These are phyloP conservation scores for Brenthis hecate DNA, from an alignment of 2,888 invertebrate genomes.

Conservation along the genomic window DNA sequence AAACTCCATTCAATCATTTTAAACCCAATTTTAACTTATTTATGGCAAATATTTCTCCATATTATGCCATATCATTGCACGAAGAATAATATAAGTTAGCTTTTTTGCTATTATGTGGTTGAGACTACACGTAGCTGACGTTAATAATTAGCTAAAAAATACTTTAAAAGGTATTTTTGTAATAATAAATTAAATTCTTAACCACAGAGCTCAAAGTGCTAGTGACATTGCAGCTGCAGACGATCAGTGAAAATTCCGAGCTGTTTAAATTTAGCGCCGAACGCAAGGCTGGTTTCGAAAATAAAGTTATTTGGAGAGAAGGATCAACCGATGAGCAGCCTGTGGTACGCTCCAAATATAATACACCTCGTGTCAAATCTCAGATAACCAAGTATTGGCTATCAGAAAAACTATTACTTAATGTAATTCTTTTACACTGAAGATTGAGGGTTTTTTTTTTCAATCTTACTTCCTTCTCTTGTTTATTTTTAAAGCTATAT, in stretches of 20 bases:
- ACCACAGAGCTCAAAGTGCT: conserved; percentile 68
- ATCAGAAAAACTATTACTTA: background rate
- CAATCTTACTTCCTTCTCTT: too few species aligned
- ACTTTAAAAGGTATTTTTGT: background rate
- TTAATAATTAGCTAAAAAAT: too few species aligned
- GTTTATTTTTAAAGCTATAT: too few species aligned
- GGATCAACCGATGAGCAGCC: conserved; percentile 54
- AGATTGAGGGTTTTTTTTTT: too few species aligned
- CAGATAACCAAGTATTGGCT: background rate
- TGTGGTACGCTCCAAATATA: conserved; percentile 34
- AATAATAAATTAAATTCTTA: conserved; percentile 1
- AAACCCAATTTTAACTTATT: too few species aligned
- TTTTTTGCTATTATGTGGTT: too few species aligned
- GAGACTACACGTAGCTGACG: too few species aligned
- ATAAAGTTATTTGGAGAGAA: conserved; percentile 89
- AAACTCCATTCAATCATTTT: too few species aligned
- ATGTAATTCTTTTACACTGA: too few species aligned
- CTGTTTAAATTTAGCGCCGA: conserved; percentile 88
- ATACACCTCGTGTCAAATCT: background rate
- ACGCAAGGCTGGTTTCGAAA: conserved; percentile 82
- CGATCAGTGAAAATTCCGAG: conserved; percentile 85
- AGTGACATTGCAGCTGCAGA: conserved; percentile 66
- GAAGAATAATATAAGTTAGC: too few species aligned
- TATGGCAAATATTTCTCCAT: too few species aligned
- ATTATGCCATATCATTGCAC: too few species aligned